phyloP scores from a whole-genome alignment of 2,113 vertebrate genomes.

The Cynocephalus volans region DNA sequence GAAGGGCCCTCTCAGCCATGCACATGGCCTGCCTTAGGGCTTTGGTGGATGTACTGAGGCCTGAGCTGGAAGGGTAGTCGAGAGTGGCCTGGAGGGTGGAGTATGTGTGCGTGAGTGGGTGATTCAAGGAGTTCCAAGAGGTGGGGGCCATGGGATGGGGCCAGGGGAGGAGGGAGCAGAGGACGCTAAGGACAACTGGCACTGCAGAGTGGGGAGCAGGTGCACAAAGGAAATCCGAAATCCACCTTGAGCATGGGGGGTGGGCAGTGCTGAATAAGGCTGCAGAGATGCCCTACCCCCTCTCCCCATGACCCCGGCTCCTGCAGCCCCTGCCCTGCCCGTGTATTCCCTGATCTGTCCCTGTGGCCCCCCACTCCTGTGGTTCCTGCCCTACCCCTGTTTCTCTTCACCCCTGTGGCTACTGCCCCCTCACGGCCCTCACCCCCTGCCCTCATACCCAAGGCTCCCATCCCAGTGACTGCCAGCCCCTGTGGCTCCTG shows the following conservation, averaged over 20 bases:
- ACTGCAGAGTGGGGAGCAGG: too few relatives aligned
- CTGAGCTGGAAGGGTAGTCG: neutral
- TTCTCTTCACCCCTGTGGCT: neutral
- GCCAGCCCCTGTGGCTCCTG: neutral
- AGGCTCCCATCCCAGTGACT: neutral
- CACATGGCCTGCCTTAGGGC: neutral
- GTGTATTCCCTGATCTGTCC: too few relatives aligned
- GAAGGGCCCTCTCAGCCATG: neutral
- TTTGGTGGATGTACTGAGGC: neutral
- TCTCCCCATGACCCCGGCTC: too few relatives aligned
- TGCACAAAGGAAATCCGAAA: too few relatives aligned
- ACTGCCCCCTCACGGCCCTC: neutral
- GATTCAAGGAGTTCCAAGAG: neutral
- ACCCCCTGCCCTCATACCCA: neutral
- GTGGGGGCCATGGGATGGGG: neutral
- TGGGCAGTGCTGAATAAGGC: neutral
- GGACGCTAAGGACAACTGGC: too few relatives aligned
- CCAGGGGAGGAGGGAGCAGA: neutral
- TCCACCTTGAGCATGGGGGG: too few relatives aligned
- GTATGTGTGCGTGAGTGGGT: too few relatives aligned
- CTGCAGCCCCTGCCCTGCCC: too few relatives aligned
- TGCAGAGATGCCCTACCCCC: neutral
- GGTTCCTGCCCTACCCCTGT: too few relatives aligned
- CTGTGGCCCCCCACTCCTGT: too few relatives aligned
- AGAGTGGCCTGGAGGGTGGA: neutral